These are phyloP conservation scores for Myotis daubentonii DNA, from an alignment of 2,797 vertebrate species.

Conservation along the genomic window DNA sequence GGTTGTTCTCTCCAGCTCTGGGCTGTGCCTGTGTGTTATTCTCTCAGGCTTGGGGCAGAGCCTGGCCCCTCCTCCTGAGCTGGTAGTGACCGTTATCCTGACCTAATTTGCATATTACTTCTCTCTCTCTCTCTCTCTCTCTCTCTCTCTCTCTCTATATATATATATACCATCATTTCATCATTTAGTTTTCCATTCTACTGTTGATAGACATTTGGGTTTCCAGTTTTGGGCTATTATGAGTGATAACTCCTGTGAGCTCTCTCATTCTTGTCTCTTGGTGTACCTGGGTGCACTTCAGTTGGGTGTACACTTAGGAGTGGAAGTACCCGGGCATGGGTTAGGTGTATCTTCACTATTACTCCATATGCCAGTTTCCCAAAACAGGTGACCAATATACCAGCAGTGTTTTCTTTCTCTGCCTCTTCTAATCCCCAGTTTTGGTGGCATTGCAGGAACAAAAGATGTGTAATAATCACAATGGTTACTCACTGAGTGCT, in stretches of 20 bases:
- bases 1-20: too few species aligned
- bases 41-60: too few species aligned
- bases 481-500: not conserved
- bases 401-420: not conserved
- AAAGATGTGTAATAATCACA: not conserved
- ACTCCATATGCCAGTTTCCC: not conserved
- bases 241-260: not conserved
- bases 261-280: not conserved
- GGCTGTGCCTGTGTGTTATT: too few species aligned
- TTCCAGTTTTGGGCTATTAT: not conserved
- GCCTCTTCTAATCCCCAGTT: not conserved
- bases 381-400: not conserved
- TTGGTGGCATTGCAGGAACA: not conserved
- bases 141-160: too few species aligned
- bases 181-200: slow-evolving; percentile 17
- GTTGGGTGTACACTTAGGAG: not conserved
- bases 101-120: too few species aligned
- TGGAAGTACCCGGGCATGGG: not conserved
- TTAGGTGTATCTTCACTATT: not conserved
- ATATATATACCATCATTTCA: not conserved
- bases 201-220: not conserved
- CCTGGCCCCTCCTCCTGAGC: too few species aligned
- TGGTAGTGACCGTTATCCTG: too few species aligned
- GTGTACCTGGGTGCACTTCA: not conserved
- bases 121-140: too few species aligned